Evolutionary conservation across 2,888 invertebrate genomes (phyloP).

Genomic region (Acrocera orbiculus): DNA sequence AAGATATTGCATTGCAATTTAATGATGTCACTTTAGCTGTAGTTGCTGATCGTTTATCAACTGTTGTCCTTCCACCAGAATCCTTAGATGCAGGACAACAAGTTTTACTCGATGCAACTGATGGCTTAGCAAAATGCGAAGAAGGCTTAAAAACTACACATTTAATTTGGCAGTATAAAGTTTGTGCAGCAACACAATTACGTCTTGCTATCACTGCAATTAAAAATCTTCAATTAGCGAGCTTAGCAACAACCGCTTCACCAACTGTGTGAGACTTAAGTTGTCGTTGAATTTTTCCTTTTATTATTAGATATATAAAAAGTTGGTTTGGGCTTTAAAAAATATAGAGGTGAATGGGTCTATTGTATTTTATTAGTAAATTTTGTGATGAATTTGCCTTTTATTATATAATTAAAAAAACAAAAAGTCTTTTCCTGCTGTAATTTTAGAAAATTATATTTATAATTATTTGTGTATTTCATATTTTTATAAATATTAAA

Average conservation of each 20-base stretch:
- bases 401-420: too few species aligned
- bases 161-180: slow-evolving; percentile 6
- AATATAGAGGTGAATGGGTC: too few species aligned
- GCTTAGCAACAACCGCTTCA: neutral
- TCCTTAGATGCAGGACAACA: neutral
- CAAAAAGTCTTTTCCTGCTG: too few species aligned
- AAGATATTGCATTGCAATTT: neutral
- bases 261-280: too few species aligned
- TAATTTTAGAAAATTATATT: too few species aligned
- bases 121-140: slow-evolving; percentile 1
- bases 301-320: too few species aligned
- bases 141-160: slow-evolving; percentile 1
- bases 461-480: too few species aligned
- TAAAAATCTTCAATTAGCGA: neutral
- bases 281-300: too few species aligned
- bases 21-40: slow-evolving; percentile 1
- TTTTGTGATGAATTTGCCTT: too few species aligned
- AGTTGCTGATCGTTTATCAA: slow-evolving; percentile 1
- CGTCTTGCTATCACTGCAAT: slow-evolving; percentile 4
- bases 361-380: too few species aligned
- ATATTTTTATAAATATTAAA: too few species aligned
- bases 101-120: slow-evolving; percentile 3
- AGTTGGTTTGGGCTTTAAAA: too few species aligned
- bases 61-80: slow-evolving; percentile 3
- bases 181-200: slow-evolving; percentile 5